Evolutionary conservation across 2,113 vertebrate genomes (phyloP).

Genomic region (Marmota flaviventris): DNA sequence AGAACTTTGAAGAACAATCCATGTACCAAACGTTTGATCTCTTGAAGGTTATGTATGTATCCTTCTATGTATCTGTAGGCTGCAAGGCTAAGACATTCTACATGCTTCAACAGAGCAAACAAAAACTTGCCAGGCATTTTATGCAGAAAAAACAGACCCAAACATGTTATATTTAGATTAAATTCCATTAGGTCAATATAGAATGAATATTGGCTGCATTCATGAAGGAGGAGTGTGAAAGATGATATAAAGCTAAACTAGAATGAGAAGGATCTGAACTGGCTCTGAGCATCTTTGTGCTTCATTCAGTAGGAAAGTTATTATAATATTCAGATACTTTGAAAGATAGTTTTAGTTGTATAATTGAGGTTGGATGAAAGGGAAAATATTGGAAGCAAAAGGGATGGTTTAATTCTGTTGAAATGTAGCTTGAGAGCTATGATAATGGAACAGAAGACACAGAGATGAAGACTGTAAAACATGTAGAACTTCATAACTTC

Average conservation of each 20-base stretch:
- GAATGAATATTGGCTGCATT: background rate
- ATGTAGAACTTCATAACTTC: background rate
- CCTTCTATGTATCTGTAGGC: background rate
- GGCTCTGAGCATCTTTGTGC: background rate
- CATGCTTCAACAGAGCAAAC: background rate
- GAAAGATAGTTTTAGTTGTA: background rate
- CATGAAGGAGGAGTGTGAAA: background rate
- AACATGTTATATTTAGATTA: background rate
- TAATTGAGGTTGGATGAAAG: background rate
- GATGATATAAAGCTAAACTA: background rate
- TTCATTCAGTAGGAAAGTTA: background rate
- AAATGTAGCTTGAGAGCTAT: background rate
- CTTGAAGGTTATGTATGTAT: background rate
- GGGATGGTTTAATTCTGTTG: background rate
- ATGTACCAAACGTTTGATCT: background rate
- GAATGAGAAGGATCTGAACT: background rate
- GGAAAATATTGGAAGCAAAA: background rate
- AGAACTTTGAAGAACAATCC: background rate
- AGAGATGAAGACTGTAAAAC: background rate
- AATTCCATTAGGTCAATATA: background rate
- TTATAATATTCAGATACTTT: background rate
- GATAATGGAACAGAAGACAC: background rate
- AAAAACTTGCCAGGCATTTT: background rate
- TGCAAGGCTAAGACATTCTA: background rate
- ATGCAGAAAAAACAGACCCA: background rate